Percentiles rank a stretch among this genome's conserved stretches.
Conservation (phyloP, 1,140 invertebrate genomes). For the Bombus polaris region DNA sequence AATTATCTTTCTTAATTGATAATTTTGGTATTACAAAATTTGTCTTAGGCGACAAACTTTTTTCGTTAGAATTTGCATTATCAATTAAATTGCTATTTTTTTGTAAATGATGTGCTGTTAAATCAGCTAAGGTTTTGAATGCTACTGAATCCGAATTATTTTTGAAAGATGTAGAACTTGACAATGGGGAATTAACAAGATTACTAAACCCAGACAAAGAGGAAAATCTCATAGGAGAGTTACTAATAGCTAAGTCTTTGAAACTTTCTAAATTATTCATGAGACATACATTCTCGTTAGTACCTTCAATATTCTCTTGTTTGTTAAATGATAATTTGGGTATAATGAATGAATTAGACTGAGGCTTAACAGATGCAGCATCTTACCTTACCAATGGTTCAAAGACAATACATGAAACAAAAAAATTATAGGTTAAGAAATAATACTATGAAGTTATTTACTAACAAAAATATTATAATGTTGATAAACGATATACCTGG, state of each 20-base stretch:
- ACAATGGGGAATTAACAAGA: constrained; percentile 24
- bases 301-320: constrained; percentile 42
- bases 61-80: constrained; percentile 16
- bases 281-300: not conserved
- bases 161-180: not conserved
- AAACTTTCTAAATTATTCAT: constrained; percentile 20
- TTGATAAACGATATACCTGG: constrained; percentile 69
- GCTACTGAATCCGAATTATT: constrained; percentile 12
- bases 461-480: constrained; percentile 15
- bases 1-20: constrained; percentile 40
- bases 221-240: constrained; percentile 21
- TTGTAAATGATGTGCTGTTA: constrained; percentile 77
- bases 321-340: constrained; percentile 70
- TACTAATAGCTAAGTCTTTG: constrained; percentile 25
- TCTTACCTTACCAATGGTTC: constrained; percentile 84
- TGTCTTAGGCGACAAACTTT: constrained; percentile 20
- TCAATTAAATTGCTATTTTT: constrained; percentile 56
- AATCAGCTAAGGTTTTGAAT: constrained; percentile 73
- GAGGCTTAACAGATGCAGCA: constrained; percentile 62
- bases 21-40: constrained; percentile 72
- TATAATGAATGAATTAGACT: constrained; percentile 59
- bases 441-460: constrained; percentile 6
- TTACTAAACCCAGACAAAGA: constrained; percentile 50
- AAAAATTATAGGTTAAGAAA: constrained; percentile 67
- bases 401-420: constrained; percentile 80